phyloP scores from a whole-genome alignment of 2,888 invertebrate genomes.

The Lasioglossum calceatum region DNA sequence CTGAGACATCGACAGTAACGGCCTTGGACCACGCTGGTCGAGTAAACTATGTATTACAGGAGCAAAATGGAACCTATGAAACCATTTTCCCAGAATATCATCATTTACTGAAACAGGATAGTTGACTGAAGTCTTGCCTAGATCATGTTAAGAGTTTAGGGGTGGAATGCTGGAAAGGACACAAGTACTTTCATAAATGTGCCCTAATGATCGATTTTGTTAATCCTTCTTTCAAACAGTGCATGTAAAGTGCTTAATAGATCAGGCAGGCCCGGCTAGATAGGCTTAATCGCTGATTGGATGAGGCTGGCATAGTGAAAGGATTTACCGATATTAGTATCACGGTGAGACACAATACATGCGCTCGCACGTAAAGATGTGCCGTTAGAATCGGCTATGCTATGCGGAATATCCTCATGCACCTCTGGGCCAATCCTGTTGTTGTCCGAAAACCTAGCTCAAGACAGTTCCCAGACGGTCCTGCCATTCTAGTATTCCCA shows the following conservation, averaged over 20 bases:
- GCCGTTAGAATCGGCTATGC: neutral
- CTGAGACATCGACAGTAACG: neutral
- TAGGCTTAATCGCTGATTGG: neutral
- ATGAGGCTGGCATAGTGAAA: neutral
- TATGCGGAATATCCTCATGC: neutral
- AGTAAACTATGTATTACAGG: neutral
- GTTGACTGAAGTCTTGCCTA: neutral
- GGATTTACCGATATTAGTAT: neutral
- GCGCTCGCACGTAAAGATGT: neutral
- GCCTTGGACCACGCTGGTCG: neutral
- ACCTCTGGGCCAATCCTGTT: neutral
- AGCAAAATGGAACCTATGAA: neutral
- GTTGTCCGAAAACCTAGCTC: neutral
- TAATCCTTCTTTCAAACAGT: neutral
- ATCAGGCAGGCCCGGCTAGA: neutral
- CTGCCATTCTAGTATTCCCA: neutral
- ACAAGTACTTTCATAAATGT: neutral
- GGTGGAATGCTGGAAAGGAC: neutral
- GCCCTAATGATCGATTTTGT: neutral
- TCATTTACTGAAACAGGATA: too few relatives aligned
- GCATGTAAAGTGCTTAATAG: neutral
- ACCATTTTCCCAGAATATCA: neutral
- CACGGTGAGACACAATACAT: neutral
- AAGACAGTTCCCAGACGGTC: neutral
- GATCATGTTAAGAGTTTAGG: neutral